Evolutionary conservation across 1,140 invertebrate genomes (phyloP).

Genomic region (Sarcophaga peregrina): DNA sequence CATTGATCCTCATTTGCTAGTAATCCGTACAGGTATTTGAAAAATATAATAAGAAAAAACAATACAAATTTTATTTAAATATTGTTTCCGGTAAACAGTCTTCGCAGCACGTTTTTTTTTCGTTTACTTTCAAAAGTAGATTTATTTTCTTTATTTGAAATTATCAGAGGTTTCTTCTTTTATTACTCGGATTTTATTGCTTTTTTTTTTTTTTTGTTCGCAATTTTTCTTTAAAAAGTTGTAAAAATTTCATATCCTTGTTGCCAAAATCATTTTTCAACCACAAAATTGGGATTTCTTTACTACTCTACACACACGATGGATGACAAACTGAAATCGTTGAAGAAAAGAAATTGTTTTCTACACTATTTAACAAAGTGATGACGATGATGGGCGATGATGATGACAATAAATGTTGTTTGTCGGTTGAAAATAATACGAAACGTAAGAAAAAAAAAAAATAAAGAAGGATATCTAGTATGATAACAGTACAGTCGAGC

Average conservation of each 20-base stretch:
- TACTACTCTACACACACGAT: neutral
- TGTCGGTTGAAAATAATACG: neutral
- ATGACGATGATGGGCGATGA: conserved; percentile 1
- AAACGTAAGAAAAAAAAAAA: too few relatives aligned
- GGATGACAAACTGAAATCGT: neutral
- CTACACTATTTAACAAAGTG: conserved; percentile 22
- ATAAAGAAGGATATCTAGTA: neutral
- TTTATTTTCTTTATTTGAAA: too few relatives aligned
- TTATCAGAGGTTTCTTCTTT: too few relatives aligned
- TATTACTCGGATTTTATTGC: too few relatives aligned
- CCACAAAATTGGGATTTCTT: neutral
- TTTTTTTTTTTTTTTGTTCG: too few relatives aligned
- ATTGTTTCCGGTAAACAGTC: too few relatives aligned
- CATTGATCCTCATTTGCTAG: neutral
- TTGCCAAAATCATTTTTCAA: neutral
- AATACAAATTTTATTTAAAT: too few relatives aligned
- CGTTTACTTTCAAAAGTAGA: too few relatives aligned
- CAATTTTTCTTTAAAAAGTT: too few relatives aligned
- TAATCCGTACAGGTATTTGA: too few relatives aligned
- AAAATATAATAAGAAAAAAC: too few relatives aligned
- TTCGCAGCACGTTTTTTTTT: too few relatives aligned
- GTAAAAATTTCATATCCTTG: neutral
- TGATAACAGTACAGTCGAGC: neutral
- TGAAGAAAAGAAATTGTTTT: neutral
- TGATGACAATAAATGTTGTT: conserved; percentile 1